A percentile compares a stretch with the other conserved stretches of the same genome.
phyloP scores from a whole-genome alignment of 1,140 invertebrate genomes.

The Heliconius melpomene region DNA sequence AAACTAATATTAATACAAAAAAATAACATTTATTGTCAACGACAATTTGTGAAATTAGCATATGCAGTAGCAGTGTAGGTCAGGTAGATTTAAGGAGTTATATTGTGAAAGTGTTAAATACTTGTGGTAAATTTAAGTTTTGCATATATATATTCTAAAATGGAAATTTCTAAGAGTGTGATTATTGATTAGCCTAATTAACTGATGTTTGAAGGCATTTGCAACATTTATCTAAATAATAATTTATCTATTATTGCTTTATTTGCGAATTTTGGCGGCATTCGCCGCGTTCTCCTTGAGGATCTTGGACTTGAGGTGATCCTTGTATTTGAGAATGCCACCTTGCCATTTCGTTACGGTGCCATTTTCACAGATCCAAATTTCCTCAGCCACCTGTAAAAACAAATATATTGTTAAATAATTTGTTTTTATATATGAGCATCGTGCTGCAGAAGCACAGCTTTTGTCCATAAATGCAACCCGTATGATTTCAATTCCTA shows the following conservation, averaged over 20 bases:
- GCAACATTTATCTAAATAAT: conserved; percentile 29
- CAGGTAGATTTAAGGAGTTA: background rate
- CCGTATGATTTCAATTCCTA: too few species aligned
- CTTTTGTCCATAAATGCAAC: too few species aligned
- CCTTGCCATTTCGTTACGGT: conserved; percentile 98
- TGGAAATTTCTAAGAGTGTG: background rate
- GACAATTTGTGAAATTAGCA: background rate
- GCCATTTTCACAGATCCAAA: conserved; percentile 99
- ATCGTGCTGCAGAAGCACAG: too few species aligned
- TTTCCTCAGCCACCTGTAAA: conserved; percentile 97
- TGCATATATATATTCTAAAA: conserved; percentile 13
- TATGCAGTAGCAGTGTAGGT: background rate
- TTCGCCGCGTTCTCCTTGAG: conserved; percentile 84
- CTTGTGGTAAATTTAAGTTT: conserved; percentile 35
- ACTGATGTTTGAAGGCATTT: conserved; percentile 22
- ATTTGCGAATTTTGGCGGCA: conserved; percentile 75
- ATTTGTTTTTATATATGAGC: too few species aligned
- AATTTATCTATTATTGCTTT: conserved; percentile 42
- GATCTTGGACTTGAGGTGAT: conserved; percentile 94
- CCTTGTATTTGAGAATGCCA: conserved; percentile 97
- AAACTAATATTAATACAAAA: conserved; percentile 11
- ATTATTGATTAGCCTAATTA: conserved; percentile 1
- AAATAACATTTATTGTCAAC: background rate
- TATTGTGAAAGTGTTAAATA: conserved; percentile 29
- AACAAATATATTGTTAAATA: conserved; percentile 11